Evolutionary conservation across 2,888 invertebrate species (phyloP), one percentile per base, ranked within the genome.

Genomic region (Trypoxylon attenuatum): DNA sequence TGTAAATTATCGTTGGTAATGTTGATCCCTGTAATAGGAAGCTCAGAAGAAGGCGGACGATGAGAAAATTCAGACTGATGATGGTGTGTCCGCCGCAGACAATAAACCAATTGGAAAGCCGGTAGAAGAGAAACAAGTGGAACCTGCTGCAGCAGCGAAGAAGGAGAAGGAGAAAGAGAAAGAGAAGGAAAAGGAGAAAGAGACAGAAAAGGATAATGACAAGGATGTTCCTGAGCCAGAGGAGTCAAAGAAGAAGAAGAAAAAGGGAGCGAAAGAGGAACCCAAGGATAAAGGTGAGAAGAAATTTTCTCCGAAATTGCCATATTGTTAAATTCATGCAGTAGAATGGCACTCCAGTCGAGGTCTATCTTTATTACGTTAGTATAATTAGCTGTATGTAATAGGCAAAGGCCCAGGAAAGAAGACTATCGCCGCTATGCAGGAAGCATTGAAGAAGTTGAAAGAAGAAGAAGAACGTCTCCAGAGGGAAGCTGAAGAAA

Each of bases 361-460:
- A n/a, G n/a, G n/a, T n/a, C n/a, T n/a, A n/a, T n/a, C n/a, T n/a
- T n/a, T n/a, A n/a, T n/a, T n/a, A n/a, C 49, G 49, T 55, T 65
- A 52, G 56, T 57, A 60, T 69, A 61, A 55, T 62, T 54, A 53
- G 10, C 66, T 29, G 43, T 67, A 22, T 66, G 29, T 51, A 62
- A 55, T 65, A 80, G 88, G 84, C 42, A 88, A 88, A 82, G 94
- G 95, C 13, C 94, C 96, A 53, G 94, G 94, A 10, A 95, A 94
- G 79, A 94, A 94, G 82, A 92, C 94, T 61, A 93, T 97, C 70
- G 94, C 94, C 63, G 95, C 96, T 19, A 96, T 97, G 95, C 96
- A 96, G 87, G 96, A 96, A 87, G 93, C 94, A 15, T 89, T 96
- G 19, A 94, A 93, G 80, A 95, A 95, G 83, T 89, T 94, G 1